Percentiles rank a stretch among this genome's conserved stretches.
These are phyloP conservation scores for Bujurquina vittata DNA, from an alignment of 2,113 vertebrate species.

Conservation along the genomic window DNA sequence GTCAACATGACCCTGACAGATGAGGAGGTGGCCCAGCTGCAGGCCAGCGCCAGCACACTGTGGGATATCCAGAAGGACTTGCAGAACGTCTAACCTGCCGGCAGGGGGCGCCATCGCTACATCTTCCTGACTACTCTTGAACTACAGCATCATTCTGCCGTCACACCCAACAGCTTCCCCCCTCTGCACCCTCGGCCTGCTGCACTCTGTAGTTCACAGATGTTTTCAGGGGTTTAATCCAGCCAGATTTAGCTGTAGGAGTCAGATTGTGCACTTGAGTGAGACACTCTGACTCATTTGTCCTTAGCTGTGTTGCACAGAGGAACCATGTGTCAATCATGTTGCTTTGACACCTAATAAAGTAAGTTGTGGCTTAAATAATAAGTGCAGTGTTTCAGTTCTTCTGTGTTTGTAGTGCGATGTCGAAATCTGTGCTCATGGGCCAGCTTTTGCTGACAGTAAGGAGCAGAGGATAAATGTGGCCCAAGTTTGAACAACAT, in stretches of 20 bases:
- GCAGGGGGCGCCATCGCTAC: slow-evolving; percentile 8
- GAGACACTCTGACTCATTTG: slow-evolving; percentile 15
- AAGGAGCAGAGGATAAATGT: neutral
- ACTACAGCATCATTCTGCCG: neutral
- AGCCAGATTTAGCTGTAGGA: slow-evolving; percentile 27
- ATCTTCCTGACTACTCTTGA: neutral
- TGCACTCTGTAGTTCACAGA: slow-evolving; percentile 24
- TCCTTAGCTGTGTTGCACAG: slow-evolving; percentile 18
- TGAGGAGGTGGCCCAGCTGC: slow-evolving; percentile 87
- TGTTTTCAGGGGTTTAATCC: neutral
- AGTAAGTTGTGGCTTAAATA: slow-evolving; percentile 13
- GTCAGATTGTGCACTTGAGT: slow-evolving; percentile 17
- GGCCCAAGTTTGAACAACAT: neutral
- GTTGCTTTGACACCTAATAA: slow-evolving; percentile 52
- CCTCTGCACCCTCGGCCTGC: neutral
- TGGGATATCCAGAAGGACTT: slow-evolving; percentile 94
- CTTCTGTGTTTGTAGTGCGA: neutral
- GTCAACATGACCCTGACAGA: slow-evolving; percentile 92
- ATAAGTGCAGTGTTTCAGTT: neutral
- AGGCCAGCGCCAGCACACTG: slow-evolving; percentile 87
- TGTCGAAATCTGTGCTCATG: neutral
- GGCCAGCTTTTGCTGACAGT: neutral
- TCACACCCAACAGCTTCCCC: slow-evolving; percentile 15
- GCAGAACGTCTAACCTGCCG: slow-evolving; percentile 80
- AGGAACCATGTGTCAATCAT: neutral